These are phyloP conservation scores for Dermolepida albohirtum DNA, from an alignment of 2,888 invertebrate species.

Conservation along the genomic window DNA sequence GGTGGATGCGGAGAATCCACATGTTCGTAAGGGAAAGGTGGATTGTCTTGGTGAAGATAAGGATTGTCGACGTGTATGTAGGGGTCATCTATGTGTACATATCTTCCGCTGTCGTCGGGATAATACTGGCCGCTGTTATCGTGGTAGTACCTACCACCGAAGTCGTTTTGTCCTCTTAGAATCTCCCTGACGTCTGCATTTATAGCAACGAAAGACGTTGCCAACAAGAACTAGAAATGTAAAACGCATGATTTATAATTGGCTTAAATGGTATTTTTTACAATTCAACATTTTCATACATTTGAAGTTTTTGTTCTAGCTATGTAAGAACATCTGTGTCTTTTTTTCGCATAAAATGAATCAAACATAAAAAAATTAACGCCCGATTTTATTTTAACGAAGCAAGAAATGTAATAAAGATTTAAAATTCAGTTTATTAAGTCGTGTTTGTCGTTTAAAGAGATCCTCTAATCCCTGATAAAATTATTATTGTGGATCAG, in stretches of 20 bases:
- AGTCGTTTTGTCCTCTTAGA: slow-evolving; percentile 14
- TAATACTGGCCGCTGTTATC: slow-evolving; percentile 53
- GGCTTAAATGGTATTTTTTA: too few species aligned
- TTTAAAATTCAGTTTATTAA: too few species aligned
- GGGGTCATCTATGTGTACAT: slow-evolving; percentile 57
- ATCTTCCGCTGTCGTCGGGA: slow-evolving; percentile 58
- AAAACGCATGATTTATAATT: neutral
- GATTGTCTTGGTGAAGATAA: slow-evolving; percentile 58
- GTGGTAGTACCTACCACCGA: slow-evolving; percentile 12
- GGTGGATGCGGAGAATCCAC: slow-evolving; percentile 2
- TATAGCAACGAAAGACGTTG: slow-evolving; percentile 10
- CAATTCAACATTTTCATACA: too few species aligned
- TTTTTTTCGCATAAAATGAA: too few species aligned
- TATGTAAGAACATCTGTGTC: too few species aligned
- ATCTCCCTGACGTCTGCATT: slow-evolving; percentile 37
- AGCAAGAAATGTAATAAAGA: too few species aligned
- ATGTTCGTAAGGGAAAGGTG: slow-evolving; percentile 25
- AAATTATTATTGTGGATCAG: too few species aligned
- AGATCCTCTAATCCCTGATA: too few species aligned
- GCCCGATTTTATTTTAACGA: too few species aligned
- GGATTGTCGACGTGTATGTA: slow-evolving; percentile 61
- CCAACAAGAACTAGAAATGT: slow-evolving; percentile 32
- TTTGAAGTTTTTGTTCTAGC: too few species aligned
- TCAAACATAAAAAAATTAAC: too few species aligned
- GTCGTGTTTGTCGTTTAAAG: too few species aligned